These are phyloP conservation scores for Aricia agestis DNA, from an alignment of 1,140 invertebrate genomes.

Conservation along the genomic window DNA sequence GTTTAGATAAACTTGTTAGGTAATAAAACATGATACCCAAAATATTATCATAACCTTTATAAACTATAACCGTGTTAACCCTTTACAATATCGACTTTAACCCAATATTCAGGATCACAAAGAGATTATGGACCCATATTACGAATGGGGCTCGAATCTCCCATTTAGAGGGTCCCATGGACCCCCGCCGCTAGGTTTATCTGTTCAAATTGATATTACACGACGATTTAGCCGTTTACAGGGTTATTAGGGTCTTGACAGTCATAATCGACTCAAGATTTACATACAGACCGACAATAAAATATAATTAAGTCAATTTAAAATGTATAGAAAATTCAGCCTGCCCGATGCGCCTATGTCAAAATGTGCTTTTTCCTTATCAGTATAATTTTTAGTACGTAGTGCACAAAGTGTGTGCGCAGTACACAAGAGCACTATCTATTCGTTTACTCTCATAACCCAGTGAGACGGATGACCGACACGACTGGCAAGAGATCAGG, in stretches of 20 bases:
- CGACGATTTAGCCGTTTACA: background rate
- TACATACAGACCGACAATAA: background rate
- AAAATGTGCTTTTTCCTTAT: too few relatives aligned
- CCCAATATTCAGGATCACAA: background rate
- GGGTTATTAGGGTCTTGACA: background rate
- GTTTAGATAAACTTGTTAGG: too few relatives aligned
- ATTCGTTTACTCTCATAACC: too few relatives aligned
- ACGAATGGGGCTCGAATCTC: background rate
- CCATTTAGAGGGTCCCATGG: background rate
- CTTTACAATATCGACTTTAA: background rate
- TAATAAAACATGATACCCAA: too few relatives aligned
- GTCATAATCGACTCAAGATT: background rate
- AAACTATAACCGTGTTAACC: background rate
- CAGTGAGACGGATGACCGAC: too few relatives aligned
- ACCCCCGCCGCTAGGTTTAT: background rate
- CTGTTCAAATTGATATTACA: constrained; percentile 3
- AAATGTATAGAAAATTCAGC: too few relatives aligned
- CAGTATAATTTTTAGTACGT: too few relatives aligned
- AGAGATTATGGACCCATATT: background rate
- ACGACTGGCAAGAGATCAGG: too few relatives aligned
- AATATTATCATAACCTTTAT: background rate
- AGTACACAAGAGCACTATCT: too few relatives aligned
- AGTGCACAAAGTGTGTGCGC: too few relatives aligned
- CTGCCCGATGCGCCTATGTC: too few relatives aligned
- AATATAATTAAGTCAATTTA: too few relatives aligned